These are phyloP conservation scores for Phengaris arion DNA, from an alignment of 2,888 invertebrate species.

Conservation along the genomic window DNA sequence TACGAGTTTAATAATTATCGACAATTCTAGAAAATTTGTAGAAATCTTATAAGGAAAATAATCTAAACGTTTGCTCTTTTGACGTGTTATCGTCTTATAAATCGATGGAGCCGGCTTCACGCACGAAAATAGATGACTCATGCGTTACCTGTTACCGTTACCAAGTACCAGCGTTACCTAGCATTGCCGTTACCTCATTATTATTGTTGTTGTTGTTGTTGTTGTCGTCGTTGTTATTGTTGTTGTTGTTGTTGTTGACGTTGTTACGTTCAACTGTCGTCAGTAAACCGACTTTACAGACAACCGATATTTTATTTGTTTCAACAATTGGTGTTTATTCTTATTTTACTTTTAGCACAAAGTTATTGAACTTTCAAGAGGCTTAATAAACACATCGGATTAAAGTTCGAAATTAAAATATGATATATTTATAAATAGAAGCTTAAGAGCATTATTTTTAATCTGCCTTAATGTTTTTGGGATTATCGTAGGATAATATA, in stretches of 20 bases:
- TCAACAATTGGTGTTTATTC: not conserved
- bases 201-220: too few species aligned
- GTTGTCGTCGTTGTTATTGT: too few species aligned
- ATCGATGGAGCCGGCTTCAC: too few species aligned
- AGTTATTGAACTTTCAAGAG: conserved; percentile 24
- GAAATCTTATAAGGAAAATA: conserved; percentile 15
- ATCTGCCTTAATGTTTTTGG: not conserved
- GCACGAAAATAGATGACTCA: too few species aligned
- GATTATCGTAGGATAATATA: not conserved
- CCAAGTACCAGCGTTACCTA: too few species aligned
- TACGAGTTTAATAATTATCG: not conserved
- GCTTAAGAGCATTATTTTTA: not conserved
- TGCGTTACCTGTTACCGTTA: too few species aligned
- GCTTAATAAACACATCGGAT: not conserved
- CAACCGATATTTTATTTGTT: too few species aligned
- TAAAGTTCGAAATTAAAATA: not conserved
- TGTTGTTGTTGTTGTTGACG: too few species aligned
- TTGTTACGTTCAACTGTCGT: too few species aligned
- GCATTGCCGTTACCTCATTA: too few species aligned
- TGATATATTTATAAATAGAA: not conserved
- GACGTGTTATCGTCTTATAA: too few species aligned
- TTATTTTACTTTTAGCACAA: not conserved
- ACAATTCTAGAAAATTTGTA: conserved; percentile 7
- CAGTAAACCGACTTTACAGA: too few species aligned
- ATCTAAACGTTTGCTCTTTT: not conserved